Base-by-base conservation (phyloP, 2,797 vertebrate genomes). In the Chlorospingus flavigularis region DNA sequence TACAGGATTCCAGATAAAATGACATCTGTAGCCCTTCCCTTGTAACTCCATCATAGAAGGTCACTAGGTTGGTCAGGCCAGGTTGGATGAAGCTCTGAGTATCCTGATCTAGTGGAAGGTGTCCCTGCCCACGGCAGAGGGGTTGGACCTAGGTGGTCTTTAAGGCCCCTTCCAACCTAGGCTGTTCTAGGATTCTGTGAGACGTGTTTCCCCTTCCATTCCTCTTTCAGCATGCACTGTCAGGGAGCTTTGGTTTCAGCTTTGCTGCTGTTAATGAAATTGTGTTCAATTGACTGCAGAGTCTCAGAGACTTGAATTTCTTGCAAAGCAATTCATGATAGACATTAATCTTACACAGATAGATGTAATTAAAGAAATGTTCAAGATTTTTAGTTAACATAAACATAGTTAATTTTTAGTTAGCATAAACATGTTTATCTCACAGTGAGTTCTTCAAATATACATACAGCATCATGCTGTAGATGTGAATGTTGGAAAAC, bases 241-340 rank as follows among this genome's bases (percentile, higher is more conserved):
- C 1, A 4, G 6, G 17, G 28, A 60, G 7, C 48, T 71, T 88
- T 55, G 54, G 18, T 71, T 94, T 83, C 63, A 74, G 30, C 17
- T 81, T 84, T 84, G 42, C 66, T 90, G 24, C 21, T 58, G 15
- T 78, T 75, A n/a, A 20, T 88, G 58, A 62, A 81, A 37, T 81
- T 70, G 40, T 39, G 23, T 42, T 65, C 35, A 65, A 4, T 31
- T 84, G 43, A 9, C 58, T 84, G 9, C 45, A 33, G 17, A n/a
- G 19, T 68, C 31, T 74, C 58, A 61, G 53, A 65, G 51, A 37
- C 20, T 51, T 63, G 14, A 74, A 62, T 93, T 75, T 84, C 45
- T 65, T 71, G 39, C 16, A 42, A 39, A 84, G 26, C 28, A 21
- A 5, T 73, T 84, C 0, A 26, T 73, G 17, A 45, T 40, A 35